Evolutionary conservation across 2,113 vertebrate species (phyloP), one percentile per base, ranked within the genome.

Genomic region (Pheucticus melanocephalus): DNA sequence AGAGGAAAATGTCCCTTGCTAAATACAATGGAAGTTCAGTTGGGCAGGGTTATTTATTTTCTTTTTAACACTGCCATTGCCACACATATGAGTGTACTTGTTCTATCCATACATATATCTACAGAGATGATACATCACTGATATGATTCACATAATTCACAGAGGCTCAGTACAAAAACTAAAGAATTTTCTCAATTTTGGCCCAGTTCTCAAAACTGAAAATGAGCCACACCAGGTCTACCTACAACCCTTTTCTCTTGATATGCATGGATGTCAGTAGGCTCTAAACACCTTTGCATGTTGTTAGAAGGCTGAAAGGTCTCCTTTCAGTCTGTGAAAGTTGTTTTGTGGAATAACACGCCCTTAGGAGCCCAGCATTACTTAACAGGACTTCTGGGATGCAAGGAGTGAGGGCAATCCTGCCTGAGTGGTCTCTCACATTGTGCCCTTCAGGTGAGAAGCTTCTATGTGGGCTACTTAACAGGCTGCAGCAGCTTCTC

Each of bases 41-140:
- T 84, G 69, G 27, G 23, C 64, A 88, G 39, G 6, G 27, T 91
- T 71, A 88, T 88, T 91, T 94, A 73, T 90, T 90, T 96, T 73
- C 47, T 76, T 89, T 92, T 94, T 82, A 68, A 51, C 60, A 37
- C 23, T 90, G 56, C 59, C 28, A 14, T 92, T 89, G n/a, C 64
- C 44, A 48, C 31, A 30, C 20, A 30, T 22, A 35, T 11, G 37
- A 37, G 15, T 77, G 3, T 31, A 9, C 13, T 86, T 59, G 5
- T 45, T 82, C 54, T 63, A 8, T 24, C 51, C 45, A 19, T 56
- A 44, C 30, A 50, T 20, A 2, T n/a, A 44, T 45, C 40, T 72
- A 9, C 2, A 0, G 3, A n/a, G 64, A 16, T 56, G 54, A 72
- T 50, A 7, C 16, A 48, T 69, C 20, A 40, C 42, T 23, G 27